These are phyloP conservation scores for Coreoperca whiteheadi DNA, from an alignment of 2,113 vertebrate species.

Conservation along the genomic window DNA sequence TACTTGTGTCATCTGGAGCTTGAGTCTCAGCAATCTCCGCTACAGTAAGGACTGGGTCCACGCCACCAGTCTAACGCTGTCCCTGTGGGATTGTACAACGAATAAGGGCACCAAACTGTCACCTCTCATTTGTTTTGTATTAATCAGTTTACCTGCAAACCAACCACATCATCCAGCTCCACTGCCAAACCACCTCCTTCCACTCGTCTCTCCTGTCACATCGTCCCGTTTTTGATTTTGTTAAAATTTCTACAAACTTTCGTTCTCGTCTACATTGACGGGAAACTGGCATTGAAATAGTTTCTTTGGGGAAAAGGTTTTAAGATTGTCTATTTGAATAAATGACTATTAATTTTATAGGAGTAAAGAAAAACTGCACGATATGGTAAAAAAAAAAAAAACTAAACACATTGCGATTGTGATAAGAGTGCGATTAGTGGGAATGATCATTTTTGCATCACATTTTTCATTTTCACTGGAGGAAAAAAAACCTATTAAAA, in stretches of 20 bases:
- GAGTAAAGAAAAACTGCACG: neutral
- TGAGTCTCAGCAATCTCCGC: constrained; percentile 16
- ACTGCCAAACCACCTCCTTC: constrained; percentile 53
- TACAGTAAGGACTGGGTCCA: constrained; percentile 76
- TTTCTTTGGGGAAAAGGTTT: constrained; percentile 55
- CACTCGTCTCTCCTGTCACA: neutral
- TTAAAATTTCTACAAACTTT: neutral
- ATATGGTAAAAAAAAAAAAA: too few species aligned
- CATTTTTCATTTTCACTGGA: too few species aligned
- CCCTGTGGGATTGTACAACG: constrained; percentile 42
- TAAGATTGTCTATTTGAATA: constrained; percentile 54
- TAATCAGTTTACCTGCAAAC: neutral
- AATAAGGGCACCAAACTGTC: constrained; percentile 40
- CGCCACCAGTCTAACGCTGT: constrained; percentile 12
- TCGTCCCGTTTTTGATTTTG: neutral
- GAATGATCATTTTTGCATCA: too few species aligned
- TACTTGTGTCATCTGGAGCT: constrained; percentile 31
- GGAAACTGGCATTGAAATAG: constrained; percentile 77
- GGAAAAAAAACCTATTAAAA: too few species aligned
- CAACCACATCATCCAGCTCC: constrained; percentile 16
- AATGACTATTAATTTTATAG: constrained; percentile 70
- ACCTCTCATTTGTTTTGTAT: neutral
- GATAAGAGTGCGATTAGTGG: too few species aligned
- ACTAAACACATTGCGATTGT: too few species aligned
- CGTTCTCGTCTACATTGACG: constrained; percentile 45